Base-by-base conservation (phyloP, 2,113 vertebrate species). In the Solenodon paradoxus region DNA sequence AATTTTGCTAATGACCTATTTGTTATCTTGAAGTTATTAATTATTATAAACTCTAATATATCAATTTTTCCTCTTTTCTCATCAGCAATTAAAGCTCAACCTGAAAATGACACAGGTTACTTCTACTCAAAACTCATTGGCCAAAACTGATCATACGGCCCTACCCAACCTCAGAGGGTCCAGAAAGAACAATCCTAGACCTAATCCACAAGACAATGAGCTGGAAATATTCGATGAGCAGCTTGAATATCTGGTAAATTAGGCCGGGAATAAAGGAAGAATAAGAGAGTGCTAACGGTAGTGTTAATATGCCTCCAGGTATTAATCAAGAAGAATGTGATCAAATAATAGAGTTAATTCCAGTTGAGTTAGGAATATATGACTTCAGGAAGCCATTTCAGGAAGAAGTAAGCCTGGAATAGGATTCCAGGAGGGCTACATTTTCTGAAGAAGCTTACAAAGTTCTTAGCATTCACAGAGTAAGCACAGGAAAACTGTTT, bases 401-500 rank as follows among this genome's bases (percentile, higher is more conserved):
- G 64, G 59, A 30, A 1, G 13, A 80, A 75, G 57, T 38, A 74
- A 82, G 47, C 74, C 51, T 92, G 64, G 26, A 90, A 30, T 24
- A 77, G 20, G 61, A 93, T 71, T 80, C 49, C 9, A 75, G 77
- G n/a, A 59, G 2, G 42, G 38, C 11, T 57, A 42, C 22, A 7
- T 68, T 95, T 91, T 64, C 85, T 90, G 40, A 93, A 95, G 45
- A 83, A 68, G 63, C 59, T 86, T 63, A 64, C n/a, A 53, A 24
- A 32, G 15, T 49, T 90, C 47, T 94, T 84, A 90, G 66, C 35
- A 64, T 85, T 95, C 75, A 53, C 63, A 87, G 90, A 92, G 17
- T 66, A 11, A 83, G n/a, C 71, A n/a, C 12, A 78, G 32, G 42
- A 89, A 94, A n/a, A 71, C 22, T 72, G 51, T 35, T 53, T 53